Base-by-base conservation (phyloP, 2,113 vertebrate genomes). In the Vulpes ferrilata region DNA sequence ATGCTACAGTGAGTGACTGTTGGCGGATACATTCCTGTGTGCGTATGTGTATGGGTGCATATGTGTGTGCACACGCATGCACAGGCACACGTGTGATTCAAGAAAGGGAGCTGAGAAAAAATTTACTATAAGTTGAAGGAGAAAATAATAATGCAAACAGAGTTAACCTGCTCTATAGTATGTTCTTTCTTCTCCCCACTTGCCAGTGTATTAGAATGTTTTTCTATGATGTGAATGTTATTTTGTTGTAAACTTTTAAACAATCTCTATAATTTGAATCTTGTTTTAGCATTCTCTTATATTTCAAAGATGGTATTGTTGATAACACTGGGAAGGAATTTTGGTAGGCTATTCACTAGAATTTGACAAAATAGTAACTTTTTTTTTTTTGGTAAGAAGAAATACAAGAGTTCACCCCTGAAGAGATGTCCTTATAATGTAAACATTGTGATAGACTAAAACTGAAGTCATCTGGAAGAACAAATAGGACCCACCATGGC, bases 401-500 rank as follows among this genome's bases (percentile, higher is more conserved):
- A 73, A 90, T 82, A 86, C 91, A 96, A 96, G 19, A 94, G 7
- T 55, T 79, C 35, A 86, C 71, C 73, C 74, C 7, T 35, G 67
- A 93, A 87, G 74, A 81, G 17, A 2, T 51, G 88, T 15, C 32
- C 59, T 64, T 53, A 93, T 69, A 62, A 86, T 30, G 0, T 38
- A 43, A 96, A 30, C 62, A 67, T 9, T 6, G 8, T 20, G n/a
- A 51, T 20, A 62, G 23, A 20, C n/a, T 90, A 48, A 93, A 93
- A 7, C 8, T 27, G 7, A 48, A 87, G 55, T 76, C 62, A 78
- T 64, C 79, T 48, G 35, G 59, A 84, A 71, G n/a, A 85, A 82
- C 43, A 91, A 94, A 59, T 25, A 96, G 80, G 27, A 64, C 9
- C 83, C 73, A 35, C 64, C 53, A 93, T 97, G 94, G 48, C 92